Conservation (phyloP, 2,888 invertebrate species). For the Leptinotarsa rubiginosa region DNA sequence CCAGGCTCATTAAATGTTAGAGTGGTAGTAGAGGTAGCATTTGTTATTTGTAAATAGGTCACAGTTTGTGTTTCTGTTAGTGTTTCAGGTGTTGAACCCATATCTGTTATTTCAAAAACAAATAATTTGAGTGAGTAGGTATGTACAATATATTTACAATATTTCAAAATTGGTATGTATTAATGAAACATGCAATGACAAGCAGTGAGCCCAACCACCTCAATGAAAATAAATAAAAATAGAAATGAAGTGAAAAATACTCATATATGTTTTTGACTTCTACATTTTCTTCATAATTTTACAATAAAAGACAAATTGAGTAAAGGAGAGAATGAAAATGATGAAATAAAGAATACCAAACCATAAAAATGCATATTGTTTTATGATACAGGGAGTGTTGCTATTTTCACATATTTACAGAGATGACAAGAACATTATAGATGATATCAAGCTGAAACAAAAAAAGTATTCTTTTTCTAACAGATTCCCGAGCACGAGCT, state of each 20-base stretch:
- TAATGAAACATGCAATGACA: slow-evolving; percentile 49
- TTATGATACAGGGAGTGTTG: slow-evolving; percentile 55
- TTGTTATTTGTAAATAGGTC: slow-evolving; percentile 58
- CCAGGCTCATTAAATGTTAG: slow-evolving; percentile 54
- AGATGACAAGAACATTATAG: slow-evolving; percentile 56
- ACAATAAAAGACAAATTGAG: slow-evolving; percentile 28
- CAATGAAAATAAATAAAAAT: slow-evolving; percentile 31
- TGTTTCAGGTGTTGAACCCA: slow-evolving; percentile 64
- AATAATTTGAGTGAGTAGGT: slow-evolving; percentile 56
- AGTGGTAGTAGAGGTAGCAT: slow-evolving; percentile 57
- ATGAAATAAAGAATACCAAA: slow-evolving; percentile 26
- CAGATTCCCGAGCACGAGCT: slow-evolving; percentile 30
- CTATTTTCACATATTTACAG: slow-evolving; percentile 60
- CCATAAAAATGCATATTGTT: slow-evolving; percentile 19
- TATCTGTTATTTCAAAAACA: slow-evolving; percentile 65
- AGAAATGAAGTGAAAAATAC: slow-evolving; percentile 2
- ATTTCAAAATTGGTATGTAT: slow-evolving; percentile 50
- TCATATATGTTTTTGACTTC: slow-evolving; percentile 29
- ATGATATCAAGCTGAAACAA: slow-evolving; percentile 58
- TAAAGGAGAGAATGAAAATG: slow-evolving; percentile 23
- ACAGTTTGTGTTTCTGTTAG: slow-evolving; percentile 64
- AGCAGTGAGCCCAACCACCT: slow-evolving; percentile 48
- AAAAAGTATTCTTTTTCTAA: slow-evolving; percentile 34
- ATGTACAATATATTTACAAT: slow-evolving; percentile 46
- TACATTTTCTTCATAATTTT: slow-evolving; percentile 31